Conservation (phyloP, 2,797 vertebrate species). For the Eleutherodactylus coqui region DNA sequence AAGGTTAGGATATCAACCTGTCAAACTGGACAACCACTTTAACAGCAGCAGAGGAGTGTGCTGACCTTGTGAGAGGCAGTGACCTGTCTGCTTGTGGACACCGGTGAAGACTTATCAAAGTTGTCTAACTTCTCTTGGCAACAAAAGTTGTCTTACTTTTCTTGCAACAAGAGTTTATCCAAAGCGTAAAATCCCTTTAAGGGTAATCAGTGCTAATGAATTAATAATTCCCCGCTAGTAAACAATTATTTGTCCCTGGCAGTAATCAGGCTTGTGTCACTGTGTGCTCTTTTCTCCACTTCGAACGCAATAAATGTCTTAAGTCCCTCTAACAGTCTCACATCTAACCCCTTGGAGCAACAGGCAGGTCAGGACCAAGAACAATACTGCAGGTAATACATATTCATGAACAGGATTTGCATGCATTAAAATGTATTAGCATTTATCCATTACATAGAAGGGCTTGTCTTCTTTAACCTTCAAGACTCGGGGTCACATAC, state of each 20-base stretch:
- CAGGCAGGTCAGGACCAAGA: slow-evolving; percentile 35
- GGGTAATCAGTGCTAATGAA: neutral
- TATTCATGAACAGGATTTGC: slow-evolving; percentile 54
- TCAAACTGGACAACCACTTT: too few species aligned
- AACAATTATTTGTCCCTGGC: neutral
- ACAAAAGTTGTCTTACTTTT: too few species aligned
- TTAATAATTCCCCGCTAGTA: neutral
- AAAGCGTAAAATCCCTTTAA: neutral
- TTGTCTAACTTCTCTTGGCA: too few species aligned
- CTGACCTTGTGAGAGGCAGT: too few species aligned
- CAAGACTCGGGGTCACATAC: neutral
- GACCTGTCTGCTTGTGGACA: too few species aligned
- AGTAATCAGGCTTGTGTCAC: neutral
- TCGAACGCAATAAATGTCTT: neutral
- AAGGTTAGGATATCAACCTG: too few species aligned
- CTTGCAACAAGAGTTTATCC: too few species aligned
- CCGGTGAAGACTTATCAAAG: too few species aligned
- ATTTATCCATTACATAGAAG: slow-evolving; percentile 45
- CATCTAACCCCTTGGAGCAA: slow-evolving; percentile 28
- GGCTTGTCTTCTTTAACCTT: slow-evolving; percentile 28
- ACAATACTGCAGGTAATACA: slow-evolving; percentile 19
- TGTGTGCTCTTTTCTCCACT: neutral
- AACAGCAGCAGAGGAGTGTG: too few species aligned
- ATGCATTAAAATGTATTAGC: slow-evolving; percentile 52
- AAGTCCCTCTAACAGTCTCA: neutral